Percentiles rank a stretch among this genome's conserved stretches.
phyloP scores from a whole-genome alignment of 2,888 invertebrate genomes.

The Ctenicera cuprea region DNA sequence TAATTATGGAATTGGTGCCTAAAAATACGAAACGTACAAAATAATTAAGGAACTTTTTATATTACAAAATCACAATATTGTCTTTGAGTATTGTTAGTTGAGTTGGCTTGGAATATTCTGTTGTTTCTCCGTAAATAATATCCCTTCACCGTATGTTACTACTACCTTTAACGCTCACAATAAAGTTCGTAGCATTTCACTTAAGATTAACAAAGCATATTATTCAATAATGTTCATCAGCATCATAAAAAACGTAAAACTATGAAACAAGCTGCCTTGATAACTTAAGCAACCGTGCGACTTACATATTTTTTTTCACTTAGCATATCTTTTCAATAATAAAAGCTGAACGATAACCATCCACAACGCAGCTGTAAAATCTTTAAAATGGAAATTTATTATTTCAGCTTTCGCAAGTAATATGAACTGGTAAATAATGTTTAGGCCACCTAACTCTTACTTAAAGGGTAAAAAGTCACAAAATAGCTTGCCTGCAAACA shows the following conservation, averaged over 20 bases:
- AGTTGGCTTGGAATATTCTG: slow-evolving; percentile 61
- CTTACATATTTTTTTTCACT: too few relatives aligned
- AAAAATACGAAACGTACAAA: slow-evolving; percentile 51
- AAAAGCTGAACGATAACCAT: too few relatives aligned
- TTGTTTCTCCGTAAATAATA: slow-evolving; percentile 57
- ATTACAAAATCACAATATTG: slow-evolving; percentile 66
- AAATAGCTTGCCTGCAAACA: not conserved
- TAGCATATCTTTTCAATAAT: not conserved
- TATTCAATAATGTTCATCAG: slow-evolving; percentile 3
- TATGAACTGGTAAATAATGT: too few relatives aligned
- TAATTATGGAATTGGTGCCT: slow-evolving; percentile 43
- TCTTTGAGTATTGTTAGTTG: slow-evolving; percentile 68
- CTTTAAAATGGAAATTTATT: too few relatives aligned
- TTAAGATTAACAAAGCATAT: slow-evolving; percentile 29
- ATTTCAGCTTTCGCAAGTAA: too few relatives aligned
- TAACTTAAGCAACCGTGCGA: slow-evolving; percentile 1
- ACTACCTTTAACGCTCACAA: slow-evolving; percentile 26
- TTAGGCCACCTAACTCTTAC: too few relatives aligned
- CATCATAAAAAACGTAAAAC: slow-evolving; percentile 10
- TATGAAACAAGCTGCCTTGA: slow-evolving; percentile 26
- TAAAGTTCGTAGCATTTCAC: not conserved
- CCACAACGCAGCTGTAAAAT: too few relatives aligned
- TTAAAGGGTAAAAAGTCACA: not conserved
- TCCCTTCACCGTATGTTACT: slow-evolving; percentile 61
- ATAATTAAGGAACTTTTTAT: slow-evolving; percentile 59